Conservation (phyloP, 2,113 vertebrate genomes). For the Anhinga rufa region DNA sequence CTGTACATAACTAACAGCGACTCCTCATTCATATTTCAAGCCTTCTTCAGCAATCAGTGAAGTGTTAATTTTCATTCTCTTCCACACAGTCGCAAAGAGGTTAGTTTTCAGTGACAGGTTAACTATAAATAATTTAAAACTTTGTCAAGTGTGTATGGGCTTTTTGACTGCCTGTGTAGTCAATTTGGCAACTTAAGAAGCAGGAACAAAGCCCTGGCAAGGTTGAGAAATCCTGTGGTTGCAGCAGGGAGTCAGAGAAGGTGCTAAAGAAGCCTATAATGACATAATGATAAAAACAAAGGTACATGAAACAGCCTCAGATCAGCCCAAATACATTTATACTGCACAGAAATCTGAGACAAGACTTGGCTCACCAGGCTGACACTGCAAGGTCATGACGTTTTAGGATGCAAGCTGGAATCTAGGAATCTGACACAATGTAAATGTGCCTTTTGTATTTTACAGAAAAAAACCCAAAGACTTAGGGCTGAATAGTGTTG, state of each 20-base stretch:
- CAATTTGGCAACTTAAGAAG: not conserved
- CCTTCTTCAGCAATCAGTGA: not conserved
- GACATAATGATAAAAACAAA: not conserved
- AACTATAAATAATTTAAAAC: not conserved
- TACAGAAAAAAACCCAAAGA: not conserved
- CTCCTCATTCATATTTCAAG: not conserved
- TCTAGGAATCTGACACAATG: not conserved
- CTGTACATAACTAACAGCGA: not conserved
- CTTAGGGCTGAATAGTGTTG: not conserved
- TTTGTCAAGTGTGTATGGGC: not conserved
- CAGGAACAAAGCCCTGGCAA: not conserved
- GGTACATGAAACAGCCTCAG: not conserved
- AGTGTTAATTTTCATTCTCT: not conserved
- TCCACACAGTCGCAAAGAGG: not conserved
- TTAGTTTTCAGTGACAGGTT: not conserved
- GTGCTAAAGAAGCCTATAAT: not conserved
- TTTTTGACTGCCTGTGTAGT: not conserved
- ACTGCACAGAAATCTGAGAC: not conserved
- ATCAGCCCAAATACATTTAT: not conserved
- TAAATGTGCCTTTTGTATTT: not conserved
- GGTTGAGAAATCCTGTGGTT: not conserved
- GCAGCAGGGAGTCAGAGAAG: not conserved
- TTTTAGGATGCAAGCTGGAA: not conserved
- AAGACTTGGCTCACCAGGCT: not conserved
- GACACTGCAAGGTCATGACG: accelerated